These are phyloP conservation scores for Bursaphelenchus okinawaensis DNA, from an alignment of 2,888 invertebrate genomes.

Conservation along the genomic window DNA sequence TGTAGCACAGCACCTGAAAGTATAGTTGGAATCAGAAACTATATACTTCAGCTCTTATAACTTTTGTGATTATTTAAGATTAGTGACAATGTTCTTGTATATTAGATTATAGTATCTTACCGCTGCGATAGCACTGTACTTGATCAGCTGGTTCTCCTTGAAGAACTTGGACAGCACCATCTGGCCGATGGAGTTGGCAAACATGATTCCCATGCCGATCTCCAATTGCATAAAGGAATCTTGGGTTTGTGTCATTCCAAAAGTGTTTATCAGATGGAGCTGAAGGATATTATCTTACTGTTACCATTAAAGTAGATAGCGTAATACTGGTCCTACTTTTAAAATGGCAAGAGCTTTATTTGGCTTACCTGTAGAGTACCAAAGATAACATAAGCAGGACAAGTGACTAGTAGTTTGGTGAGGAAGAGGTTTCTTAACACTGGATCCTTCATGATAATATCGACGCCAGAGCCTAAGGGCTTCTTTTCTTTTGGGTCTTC, in stretches of 20 bases:
- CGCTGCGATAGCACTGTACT: constrained; percentile 32
- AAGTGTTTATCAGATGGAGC: constrained; percentile 43
- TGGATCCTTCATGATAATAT: neutral
- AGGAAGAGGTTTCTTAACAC: neutral
- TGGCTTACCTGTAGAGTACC: constrained; percentile 35
- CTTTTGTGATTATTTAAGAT: too few relatives aligned
- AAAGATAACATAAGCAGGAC: constrained; percentile 34
- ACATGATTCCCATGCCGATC: constrained; percentile 37
- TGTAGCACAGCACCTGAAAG: constrained; percentile 14
- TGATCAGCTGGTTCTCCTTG: constrained; percentile 36
- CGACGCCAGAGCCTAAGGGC: neutral
- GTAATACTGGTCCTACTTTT: too few relatives aligned
- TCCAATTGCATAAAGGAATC: constrained; percentile 39
- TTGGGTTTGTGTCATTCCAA: constrained; percentile 31
- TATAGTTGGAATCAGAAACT: neutral
- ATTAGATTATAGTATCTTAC: too few relatives aligned
- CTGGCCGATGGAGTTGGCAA: constrained; percentile 42
- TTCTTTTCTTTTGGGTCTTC: too few relatives aligned
- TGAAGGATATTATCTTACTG: constrained; percentile 18
- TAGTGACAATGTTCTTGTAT: too few relatives aligned
- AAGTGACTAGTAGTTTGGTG: neutral
- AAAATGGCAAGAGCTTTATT: too few relatives aligned
- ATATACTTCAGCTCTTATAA: too few relatives aligned
- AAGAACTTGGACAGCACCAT: constrained; percentile 37
- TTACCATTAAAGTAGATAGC: too few relatives aligned